These are phyloP conservation scores for Paramacrobiotus metropolitanus DNA, from an alignment of 1,140 invertebrate genomes.

Conservation along the genomic window DNA sequence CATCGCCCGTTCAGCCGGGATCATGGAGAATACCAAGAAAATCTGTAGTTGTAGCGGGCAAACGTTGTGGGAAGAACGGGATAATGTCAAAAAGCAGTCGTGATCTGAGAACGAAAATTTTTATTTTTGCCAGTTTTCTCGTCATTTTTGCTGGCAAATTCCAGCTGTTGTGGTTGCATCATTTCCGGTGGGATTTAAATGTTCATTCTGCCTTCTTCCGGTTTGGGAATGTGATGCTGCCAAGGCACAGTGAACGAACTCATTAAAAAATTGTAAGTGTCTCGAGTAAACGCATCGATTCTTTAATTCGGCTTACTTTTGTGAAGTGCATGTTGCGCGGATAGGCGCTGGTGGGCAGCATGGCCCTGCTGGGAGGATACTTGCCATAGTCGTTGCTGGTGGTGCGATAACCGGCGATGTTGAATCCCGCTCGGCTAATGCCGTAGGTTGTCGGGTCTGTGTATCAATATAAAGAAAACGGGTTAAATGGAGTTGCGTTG, in stretches of 20 bases:
- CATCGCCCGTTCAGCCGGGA: conserved; percentile 50
- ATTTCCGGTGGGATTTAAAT: too few relatives aligned
- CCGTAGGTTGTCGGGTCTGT: not conserved
- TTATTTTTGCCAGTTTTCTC: too few relatives aligned
- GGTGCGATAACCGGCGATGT: not conserved
- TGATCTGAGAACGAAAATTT: not conserved
- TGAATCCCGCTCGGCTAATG: not conserved
- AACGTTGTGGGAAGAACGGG: conserved; percentile 46
- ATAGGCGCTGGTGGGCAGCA: not conserved
- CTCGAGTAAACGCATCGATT: too few relatives aligned
- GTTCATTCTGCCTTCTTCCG: not conserved
- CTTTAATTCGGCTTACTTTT: not conserved
- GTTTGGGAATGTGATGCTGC: conserved; percentile 3
- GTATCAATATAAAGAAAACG: too few relatives aligned
- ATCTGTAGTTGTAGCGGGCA: conserved; percentile 57
- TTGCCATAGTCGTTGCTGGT: conserved; percentile 2
- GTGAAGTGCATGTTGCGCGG: not conserved
- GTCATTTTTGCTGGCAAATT: too few relatives aligned
- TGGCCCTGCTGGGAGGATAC: not conserved
- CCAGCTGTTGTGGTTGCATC: too few relatives aligned
- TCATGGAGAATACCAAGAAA: conserved; percentile 54
- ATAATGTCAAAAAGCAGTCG: conserved; percentile 8
- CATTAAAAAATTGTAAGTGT: too few relatives aligned
- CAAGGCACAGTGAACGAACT: too few relatives aligned
- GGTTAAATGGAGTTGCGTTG: too few relatives aligned